Evolutionary conservation across 2,113 vertebrate species (phyloP).

Genomic region (Spermophilus dauricus): DNA sequence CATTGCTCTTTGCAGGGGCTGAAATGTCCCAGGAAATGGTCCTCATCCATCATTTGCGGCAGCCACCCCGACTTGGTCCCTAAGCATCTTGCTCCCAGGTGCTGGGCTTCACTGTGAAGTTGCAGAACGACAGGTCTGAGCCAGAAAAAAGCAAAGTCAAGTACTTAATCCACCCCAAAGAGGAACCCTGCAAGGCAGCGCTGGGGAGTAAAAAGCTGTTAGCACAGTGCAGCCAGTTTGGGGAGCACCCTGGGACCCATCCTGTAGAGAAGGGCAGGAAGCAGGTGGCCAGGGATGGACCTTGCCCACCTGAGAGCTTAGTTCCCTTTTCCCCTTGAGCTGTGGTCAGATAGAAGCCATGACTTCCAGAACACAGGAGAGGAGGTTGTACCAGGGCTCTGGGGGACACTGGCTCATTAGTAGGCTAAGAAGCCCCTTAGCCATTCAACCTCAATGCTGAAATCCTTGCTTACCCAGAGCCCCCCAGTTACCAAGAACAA

Average conservation of each 20-base stretch:
- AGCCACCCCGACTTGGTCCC: not conserved
- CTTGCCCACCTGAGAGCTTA: no score
- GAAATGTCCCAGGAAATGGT: not conserved
- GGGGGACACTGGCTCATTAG: not conserved
- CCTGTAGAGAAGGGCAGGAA: not conserved
- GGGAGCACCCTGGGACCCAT: no score
- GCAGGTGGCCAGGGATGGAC: not conserved
- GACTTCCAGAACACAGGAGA: not conserved
- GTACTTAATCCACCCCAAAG: no score
- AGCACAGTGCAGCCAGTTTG: rapidly evolving
- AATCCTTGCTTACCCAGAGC: not conserved
- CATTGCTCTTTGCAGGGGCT: not conserved
- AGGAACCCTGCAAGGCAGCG: not conserved
- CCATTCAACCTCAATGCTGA: not conserved
- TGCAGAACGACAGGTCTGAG: not conserved
- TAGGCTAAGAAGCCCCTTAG: not conserved
- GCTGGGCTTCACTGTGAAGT: not conserved
- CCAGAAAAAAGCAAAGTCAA: not conserved
- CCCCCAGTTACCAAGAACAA: not conserved
- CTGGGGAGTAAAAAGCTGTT: not conserved
- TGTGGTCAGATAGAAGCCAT: not conserved
- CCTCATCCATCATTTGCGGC: not conserved
- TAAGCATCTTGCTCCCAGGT: not conserved
- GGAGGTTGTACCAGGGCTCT: not conserved
- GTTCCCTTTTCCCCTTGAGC: not conserved